Evolutionary conservation across 2,888 invertebrate genomes (phyloP).

Genomic region (Andrena minutula): DNA sequence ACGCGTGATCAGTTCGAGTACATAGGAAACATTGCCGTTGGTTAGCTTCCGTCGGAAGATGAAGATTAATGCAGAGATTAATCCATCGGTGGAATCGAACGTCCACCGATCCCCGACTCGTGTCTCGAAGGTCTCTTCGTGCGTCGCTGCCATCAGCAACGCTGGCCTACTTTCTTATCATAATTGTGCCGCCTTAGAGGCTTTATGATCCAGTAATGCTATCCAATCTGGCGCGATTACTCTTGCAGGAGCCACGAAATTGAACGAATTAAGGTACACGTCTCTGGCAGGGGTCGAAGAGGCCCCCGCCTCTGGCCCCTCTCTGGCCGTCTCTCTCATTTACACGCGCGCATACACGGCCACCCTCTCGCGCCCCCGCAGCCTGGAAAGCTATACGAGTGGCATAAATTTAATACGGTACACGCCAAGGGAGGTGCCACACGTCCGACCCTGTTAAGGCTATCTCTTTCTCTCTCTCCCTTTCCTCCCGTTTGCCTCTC

Average conservation of each 20-base stretch:
- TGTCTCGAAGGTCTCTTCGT: slow-evolving; percentile 41
- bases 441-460: slow-evolving; percentile 78
- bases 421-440: slow-evolving; percentile 80
- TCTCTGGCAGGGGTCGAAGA: slow-evolving; percentile 52
- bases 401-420: slow-evolving; percentile 81
- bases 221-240: slow-evolving; percentile 70
- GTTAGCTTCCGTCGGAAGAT: too few species aligned
- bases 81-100: slow-evolving; percentile 12
- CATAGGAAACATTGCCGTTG: too few species aligned
- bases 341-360: slow-evolving; percentile 45
- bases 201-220: slow-evolving; percentile 70
- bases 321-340: slow-evolving; percentile 49
- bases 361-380: slow-evolving; percentile 36
- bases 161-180: slow-evolving; percentile 68
- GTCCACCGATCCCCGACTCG: slow-evolving; percentile 1
- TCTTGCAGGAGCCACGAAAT: slow-evolving; percentile 70
- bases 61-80: too few species aligned
- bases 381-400: slow-evolving; percentile 70
- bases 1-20: too few species aligned
- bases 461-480: slow-evolving; percentile 52
- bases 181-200: slow-evolving; percentile 65
- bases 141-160: slow-evolving; percentile 56
- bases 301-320: slow-evolving; percentile 10
- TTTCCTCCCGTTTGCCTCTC: neutral
- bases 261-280: slow-evolving; percentile 72